Conservation (phyloP, 2,113 vertebrate genomes). For the Haemorhous mexicanus region DNA sequence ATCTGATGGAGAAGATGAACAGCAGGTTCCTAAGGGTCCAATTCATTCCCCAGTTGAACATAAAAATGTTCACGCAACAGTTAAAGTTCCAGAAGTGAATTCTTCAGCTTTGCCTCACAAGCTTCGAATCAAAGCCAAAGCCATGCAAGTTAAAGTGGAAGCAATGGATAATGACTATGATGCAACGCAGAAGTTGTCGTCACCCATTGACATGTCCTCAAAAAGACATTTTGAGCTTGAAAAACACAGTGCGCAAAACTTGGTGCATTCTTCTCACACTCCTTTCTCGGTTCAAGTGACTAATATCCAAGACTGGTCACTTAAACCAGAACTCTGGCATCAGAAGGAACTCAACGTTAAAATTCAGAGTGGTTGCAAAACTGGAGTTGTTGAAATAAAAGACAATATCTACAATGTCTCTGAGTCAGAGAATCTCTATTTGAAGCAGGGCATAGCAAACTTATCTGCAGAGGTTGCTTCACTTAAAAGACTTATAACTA, state of each 20-base stretch:
- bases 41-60: constrained; percentile 78
- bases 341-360: constrained; percentile 77
- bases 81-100: constrained; percentile 86
- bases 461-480: constrained; percentile 83
- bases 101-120: constrained; percentile 94
- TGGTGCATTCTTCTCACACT: constrained; percentile 76
- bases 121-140: constrained; percentile 91
- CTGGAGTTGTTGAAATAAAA: constrained; percentile 68
- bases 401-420: constrained; percentile 76
- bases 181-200: constrained; percentile 77
- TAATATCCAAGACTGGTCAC: constrained; percentile 88
- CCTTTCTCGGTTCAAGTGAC: constrained; percentile 89
- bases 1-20: constrained; percentile 93
- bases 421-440: constrained; percentile 79
- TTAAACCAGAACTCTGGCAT: constrained; percentile 85
- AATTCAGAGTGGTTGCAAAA: constrained; percentile 71
- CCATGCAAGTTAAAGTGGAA: constrained; percentile 91
- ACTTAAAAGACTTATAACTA: constrained; percentile 83
- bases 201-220: constrained; percentile 74
- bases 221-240: constrained; percentile 74
- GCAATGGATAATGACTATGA: constrained; percentile 86
- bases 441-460: constrained; percentile 80
- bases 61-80: constrained; percentile 78
- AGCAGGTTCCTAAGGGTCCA: constrained; percentile 92
- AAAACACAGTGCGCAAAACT: constrained; percentile 64